These are phyloP conservation scores for Phalacrocorax aristotelis DNA, from an alignment of 2,113 vertebrate genomes.

Conservation along the genomic window DNA sequence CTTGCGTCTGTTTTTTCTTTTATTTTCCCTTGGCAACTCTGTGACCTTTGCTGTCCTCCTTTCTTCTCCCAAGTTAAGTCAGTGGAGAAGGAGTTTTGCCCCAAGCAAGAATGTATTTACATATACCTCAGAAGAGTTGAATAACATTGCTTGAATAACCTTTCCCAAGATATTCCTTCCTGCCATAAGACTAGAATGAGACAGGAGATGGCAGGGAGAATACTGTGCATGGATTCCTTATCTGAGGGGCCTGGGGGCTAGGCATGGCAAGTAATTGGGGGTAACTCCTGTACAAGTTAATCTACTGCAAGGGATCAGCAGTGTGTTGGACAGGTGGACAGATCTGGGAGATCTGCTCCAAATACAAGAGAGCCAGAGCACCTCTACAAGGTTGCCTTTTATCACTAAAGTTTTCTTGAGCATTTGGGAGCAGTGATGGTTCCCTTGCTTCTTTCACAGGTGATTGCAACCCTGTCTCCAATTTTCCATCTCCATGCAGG, in stretches of 20 bases:
- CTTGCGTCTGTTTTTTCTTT: not conserved
- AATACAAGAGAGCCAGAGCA: not conserved
- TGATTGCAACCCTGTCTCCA: not conserved
- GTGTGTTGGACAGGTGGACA: fast-evolving
- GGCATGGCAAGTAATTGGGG: fast-evolving
- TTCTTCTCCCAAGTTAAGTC: not conserved
- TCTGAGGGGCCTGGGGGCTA: not conserved
- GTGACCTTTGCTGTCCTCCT: not conserved
- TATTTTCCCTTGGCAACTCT: not conserved
- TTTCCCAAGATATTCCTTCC: not conserved
- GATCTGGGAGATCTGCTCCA: not conserved
- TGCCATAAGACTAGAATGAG: not conserved
- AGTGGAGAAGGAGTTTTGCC: not conserved
- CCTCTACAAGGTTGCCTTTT: not conserved
- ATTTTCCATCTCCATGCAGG: not conserved
- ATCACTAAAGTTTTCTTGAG: not conserved
- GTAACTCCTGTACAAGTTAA: not conserved
- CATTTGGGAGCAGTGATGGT: not conserved
- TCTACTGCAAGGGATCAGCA: not conserved
- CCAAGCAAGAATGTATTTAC: not conserved
- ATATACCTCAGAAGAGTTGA: not conserved
- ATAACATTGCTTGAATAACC: not conserved
- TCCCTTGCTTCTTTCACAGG: not conserved
- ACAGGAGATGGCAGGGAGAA: not conserved
- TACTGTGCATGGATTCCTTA: not conserved